phyloP scores from a whole-genome alignment of 53 echinoderm and acorn worm species.

The Arbacia lixula region DNA sequence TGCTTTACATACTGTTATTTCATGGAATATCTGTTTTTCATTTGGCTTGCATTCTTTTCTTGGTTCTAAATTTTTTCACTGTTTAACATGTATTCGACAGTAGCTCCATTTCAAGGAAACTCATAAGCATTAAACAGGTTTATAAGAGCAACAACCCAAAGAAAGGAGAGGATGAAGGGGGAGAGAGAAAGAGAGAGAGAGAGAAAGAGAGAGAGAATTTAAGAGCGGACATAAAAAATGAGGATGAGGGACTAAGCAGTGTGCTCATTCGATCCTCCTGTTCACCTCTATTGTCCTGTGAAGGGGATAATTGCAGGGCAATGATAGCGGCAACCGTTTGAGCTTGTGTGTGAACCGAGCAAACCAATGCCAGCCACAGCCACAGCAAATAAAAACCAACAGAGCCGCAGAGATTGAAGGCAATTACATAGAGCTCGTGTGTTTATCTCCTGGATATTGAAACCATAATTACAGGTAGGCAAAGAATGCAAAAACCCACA shows the following conservation, averaged over 20 bases:
- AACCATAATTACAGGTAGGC: conserved; percentile 46
- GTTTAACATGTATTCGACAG: too few species aligned
- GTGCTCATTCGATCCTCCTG: conserved; percentile 23
- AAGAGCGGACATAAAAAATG: too few species aligned
- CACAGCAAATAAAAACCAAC: neutral
- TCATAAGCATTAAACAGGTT: neutral
- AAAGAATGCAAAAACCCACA: conserved; percentile 47
- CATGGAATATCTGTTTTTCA: too few species aligned
- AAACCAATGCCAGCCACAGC: neutral
- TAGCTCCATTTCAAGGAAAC: conserved; percentile 25
- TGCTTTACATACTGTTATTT: too few species aligned
- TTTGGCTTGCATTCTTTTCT: too few species aligned
- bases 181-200: neutral
- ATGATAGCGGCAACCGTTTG: conserved; percentile 50
- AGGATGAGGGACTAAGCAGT: neutral
- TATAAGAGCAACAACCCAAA: conserved; percentile 1
- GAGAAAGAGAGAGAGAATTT: conserved; percentile 12
- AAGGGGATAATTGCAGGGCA: conserved; percentile 37
- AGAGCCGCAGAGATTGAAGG: conserved; percentile 29
- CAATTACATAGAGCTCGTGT: conserved; percentile 55
- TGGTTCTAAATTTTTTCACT: too few species aligned
- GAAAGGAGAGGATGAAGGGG: neutral
- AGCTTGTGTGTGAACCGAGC: conserved; percentile 11
- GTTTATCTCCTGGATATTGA: conserved; percentile 39
- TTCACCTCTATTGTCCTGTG: conserved; percentile 8